These are phyloP conservation scores for Styela clava DNA, from an alignment of 23 tunicate genomes.

Conservation along the genomic window DNA sequence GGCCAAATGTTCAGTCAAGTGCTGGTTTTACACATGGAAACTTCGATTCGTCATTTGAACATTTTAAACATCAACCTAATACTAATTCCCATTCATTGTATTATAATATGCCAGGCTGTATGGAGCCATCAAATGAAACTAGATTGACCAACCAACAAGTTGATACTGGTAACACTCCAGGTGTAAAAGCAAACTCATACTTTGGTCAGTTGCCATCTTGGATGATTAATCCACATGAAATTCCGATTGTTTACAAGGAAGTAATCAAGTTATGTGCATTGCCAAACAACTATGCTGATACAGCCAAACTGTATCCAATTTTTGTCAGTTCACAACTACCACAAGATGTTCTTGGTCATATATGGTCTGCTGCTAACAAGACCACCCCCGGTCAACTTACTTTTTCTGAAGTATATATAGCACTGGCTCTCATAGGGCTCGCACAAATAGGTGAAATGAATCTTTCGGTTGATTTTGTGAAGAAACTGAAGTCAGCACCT, in stretches of 20 bases:
- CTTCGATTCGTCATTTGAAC: neutral
- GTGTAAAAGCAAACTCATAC: too few relatives aligned
- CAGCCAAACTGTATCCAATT: constrained; percentile 52
- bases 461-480: constrained; percentile 24
- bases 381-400: constrained; percentile 65
- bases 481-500: constrained; percentile 13
- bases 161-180: neutral
- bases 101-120: neutral
- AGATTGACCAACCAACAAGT: neutral
- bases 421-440: constrained; percentile 69
- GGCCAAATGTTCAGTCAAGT: neutral
- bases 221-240: constrained; percentile 20
- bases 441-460: constrained; percentile 46
- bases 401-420: constrained; percentile 50
- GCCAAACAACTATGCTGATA: constrained; percentile 62
- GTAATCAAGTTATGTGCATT: constrained; percentile 49
- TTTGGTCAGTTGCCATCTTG: constrained; percentile 7
- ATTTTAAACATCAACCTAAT: neutral
- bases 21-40: neutral
- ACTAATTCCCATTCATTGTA: too few relatives aligned
- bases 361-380: constrained; percentile 64
- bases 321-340: constrained; percentile 53
- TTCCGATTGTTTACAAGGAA: constrained; percentile 14
- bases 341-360: constrained; percentile 58
- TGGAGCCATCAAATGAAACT: neutral